Evolutionary conservation across 2,113 vertebrate genomes (phyloP).

Genomic region (Esox niger): DNA sequence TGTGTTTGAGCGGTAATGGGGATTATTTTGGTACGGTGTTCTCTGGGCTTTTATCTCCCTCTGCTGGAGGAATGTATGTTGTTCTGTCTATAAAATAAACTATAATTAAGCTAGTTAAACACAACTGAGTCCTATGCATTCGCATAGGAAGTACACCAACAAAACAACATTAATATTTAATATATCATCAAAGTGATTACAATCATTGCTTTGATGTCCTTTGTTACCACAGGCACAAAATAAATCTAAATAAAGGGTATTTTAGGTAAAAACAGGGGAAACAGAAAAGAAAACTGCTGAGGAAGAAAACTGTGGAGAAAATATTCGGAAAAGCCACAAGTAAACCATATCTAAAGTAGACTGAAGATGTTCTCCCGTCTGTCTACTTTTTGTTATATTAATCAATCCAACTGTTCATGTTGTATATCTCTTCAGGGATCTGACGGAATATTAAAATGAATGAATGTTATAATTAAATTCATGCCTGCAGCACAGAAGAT

Average conservation of each 20-base stretch:
- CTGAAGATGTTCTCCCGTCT: not conserved
- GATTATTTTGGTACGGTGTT: not conserved
- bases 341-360: conserved; percentile 27
- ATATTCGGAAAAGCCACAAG: conserved; percentile 34
- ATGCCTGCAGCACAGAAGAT: conserved; percentile 34
- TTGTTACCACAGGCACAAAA: no score
- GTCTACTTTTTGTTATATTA: conserved; percentile 43
- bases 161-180: no score
- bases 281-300: not conserved
- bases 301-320: conserved; percentile 12
- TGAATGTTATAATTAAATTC: conserved; percentile 38
- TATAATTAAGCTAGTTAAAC: no score
- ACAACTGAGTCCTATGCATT: no score
- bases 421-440: conserved; percentile 39
- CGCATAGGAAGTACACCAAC: no score
- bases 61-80: not conserved
- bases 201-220: no score
- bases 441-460: conserved; percentile 27
- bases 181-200: no score
- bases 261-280: no score
- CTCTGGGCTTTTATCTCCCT: not conserved
- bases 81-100: not conserved
- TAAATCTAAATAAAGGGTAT: no score
- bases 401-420: conserved; percentile 26
- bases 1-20: not conserved